Conservation (phyloP, 2,888 invertebrate genomes). For the Terebella lapidaria region DNA sequence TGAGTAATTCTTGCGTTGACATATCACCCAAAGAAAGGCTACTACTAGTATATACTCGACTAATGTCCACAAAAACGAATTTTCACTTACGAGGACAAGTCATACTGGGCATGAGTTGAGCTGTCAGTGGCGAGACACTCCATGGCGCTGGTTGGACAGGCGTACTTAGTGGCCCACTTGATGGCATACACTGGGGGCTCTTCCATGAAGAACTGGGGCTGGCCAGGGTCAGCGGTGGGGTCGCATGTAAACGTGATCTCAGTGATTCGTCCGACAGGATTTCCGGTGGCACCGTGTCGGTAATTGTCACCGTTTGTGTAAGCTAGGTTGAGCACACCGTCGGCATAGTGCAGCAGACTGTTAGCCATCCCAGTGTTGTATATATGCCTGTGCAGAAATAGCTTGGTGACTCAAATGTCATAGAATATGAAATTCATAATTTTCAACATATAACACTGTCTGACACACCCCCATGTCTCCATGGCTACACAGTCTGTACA, state of each 20-base stretch:
- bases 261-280: conserved; percentile 36
- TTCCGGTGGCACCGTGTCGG: conserved; percentile 27
- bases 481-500: too few relatives aligned
- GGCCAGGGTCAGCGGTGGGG: conserved; percentile 35
- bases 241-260: conserved; percentile 49
- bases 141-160: neutral
- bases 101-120: neutral
- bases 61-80: too few relatives aligned
- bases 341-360: conserved; percentile 35
- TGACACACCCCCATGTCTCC: too few relatives aligned
- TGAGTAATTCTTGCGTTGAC: too few relatives aligned
- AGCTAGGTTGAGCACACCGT: conserved; percentile 48
- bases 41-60: too few relatives aligned
- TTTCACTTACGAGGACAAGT: too few relatives aligned
- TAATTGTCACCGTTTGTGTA: conserved; percentile 42
- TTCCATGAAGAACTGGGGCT: conserved; percentile 31
- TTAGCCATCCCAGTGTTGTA: conserved; percentile 31
- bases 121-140: neutral
- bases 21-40: too few relatives aligned
- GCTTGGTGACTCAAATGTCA: neutral
- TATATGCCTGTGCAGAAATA: neutral
- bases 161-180: neutral
- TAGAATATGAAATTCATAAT: too few relatives aligned
- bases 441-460: too few relatives aligned
- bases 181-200: neutral